These are phyloP conservation scores for Rissa tridactyla DNA, from an alignment of 2,113 vertebrate species.

Conservation along the genomic window DNA sequence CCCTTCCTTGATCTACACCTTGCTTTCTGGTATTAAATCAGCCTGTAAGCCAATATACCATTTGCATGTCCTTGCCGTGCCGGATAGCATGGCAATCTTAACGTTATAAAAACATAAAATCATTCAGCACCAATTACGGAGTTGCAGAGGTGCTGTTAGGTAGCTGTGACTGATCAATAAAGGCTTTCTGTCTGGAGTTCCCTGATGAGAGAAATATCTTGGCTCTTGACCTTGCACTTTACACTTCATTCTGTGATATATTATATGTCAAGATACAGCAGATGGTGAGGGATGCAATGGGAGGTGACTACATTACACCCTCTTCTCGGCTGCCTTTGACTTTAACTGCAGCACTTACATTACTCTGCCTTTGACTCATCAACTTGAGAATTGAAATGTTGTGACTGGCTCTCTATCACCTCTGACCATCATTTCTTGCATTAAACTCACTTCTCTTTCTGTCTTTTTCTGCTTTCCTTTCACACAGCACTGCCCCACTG, in stretches of 20 bases:
- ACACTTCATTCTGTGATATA: slow-evolving; percentile 6
- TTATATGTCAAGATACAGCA: not conserved
- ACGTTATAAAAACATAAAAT: not conserved
- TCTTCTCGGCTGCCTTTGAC: not conserved
- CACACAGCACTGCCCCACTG: not conserved
- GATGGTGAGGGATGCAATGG: not conserved
- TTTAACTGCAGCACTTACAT: not conserved
- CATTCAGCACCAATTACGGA: not conserved
- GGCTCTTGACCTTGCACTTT: slow-evolving; percentile 23
- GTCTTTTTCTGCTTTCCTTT: not conserved
- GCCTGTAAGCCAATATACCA: not conserved
- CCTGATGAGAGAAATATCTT: not conserved
- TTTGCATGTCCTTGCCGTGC: not conserved
- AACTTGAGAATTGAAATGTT: not conserved
- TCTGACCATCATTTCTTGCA: not conserved
- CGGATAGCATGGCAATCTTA: not conserved
- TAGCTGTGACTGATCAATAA: slow-evolving; percentile 17
- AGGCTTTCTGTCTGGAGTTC: not conserved
- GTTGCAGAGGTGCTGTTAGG: not conserved
- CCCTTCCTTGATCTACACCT: not conserved
- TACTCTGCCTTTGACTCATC: not conserved
- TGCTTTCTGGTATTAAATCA: not conserved
- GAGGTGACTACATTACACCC: not conserved
- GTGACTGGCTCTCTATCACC: not conserved
- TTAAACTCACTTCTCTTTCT: not conserved